A percentile compares a stretch with the other conserved stretches of the same genome.
Conservation (phyloP, 2,797 vertebrate genomes). For the Sebastes minor region DNA sequence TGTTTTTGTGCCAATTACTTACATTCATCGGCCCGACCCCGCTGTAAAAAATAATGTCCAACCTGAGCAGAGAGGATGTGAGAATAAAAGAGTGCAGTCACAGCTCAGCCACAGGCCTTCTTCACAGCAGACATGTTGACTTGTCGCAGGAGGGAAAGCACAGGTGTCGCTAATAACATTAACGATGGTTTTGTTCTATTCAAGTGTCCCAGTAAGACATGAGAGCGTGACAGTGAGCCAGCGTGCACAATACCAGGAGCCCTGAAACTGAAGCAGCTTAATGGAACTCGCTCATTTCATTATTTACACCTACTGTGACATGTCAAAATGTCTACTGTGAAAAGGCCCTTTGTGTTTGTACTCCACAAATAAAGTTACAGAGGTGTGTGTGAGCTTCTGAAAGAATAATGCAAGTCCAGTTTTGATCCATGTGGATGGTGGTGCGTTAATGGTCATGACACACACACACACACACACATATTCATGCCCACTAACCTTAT, state of each 20-base stretch:
- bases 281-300: constrained; percentile 2
- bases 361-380: neutral
- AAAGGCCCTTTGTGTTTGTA: neutral
- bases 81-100: neutral
- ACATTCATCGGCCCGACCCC: neutral
- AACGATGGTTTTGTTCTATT: neutral
- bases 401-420: neutral
- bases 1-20: constrained; percentile 37
- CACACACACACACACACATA: constrained; percentile 10
- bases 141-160: neutral
- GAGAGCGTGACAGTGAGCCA: neutral
- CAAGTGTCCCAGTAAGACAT: neutral
- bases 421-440: neutral
- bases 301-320: neutral
- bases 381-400: neutral
- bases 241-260: neutral
- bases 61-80: neutral
- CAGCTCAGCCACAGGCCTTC: neutral
- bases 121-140: constrained; percentile 22
- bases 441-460: neutral
- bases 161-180: neutral
- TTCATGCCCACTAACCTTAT: constrained; percentile 58
- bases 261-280: constrained; percentile 1
- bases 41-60: neutral
- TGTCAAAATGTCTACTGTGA: constrained; percentile 17